Conservation (phyloP, 2,113 vertebrate genomes). For the Atlantisia rogersi region DNA sequence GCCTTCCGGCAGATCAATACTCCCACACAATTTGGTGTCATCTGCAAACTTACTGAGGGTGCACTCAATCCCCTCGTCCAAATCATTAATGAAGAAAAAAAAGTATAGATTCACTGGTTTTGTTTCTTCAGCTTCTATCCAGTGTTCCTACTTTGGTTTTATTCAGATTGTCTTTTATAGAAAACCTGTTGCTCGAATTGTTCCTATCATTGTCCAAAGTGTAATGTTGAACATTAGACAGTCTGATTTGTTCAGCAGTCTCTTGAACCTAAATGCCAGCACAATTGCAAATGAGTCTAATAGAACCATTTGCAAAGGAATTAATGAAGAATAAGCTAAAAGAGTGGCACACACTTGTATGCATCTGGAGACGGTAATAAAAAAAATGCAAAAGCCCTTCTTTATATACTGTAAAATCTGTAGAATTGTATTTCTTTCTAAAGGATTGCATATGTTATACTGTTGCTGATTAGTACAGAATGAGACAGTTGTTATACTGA, state of each 20-base stretch:
- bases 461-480: not conserved
- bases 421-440: not conserved
- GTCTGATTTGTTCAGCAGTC: not conserved
- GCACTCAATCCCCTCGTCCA: too few relatives aligned
- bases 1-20: too few relatives aligned
- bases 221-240: not conserved
- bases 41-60: too few relatives aligned
- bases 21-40: too few relatives aligned
- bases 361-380: not conserved
- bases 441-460: not conserved
- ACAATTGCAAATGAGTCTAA: not conserved
- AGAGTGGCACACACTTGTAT: not conserved
- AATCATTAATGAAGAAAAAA: too few relatives aligned
- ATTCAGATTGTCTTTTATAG: not conserved
- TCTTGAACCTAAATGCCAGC: not conserved
- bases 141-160: not conserved
- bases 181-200: not conserved
- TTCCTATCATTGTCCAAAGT: not conserved
- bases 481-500: not conserved
- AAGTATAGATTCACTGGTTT: rapidly evolving
- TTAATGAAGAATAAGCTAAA: not conserved
- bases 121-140: not conserved
- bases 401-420: not conserved
- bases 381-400: not conserved
- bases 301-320: not conserved